These are phyloP conservation scores for Nesometra sesokonis DNA, from an alignment of 35 echinoderm and acorn worm genomes.

Conservation along the genomic window DNA sequence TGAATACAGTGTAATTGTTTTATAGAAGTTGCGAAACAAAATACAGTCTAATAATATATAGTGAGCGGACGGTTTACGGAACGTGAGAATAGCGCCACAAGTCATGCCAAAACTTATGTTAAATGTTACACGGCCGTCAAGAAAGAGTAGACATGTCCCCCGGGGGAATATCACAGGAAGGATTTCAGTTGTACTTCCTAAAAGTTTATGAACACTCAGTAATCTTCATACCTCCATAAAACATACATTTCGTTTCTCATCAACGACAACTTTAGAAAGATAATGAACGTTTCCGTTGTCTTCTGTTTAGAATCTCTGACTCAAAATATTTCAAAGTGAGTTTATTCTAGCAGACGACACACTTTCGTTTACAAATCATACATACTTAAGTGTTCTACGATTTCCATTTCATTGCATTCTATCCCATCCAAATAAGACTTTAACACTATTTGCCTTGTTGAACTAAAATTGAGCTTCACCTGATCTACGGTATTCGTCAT, in stretches of 20 bases:
- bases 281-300: background rate
- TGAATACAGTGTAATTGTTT: too few relatives aligned
- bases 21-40: too few relatives aligned
- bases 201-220: background rate
- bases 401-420: too few relatives aligned
- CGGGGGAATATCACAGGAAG: background rate
- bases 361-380: background rate
- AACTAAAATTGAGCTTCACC: too few relatives aligned
- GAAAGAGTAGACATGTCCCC: background rate
- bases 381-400: too few relatives aligned
- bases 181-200: background rate
- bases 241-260: background rate
- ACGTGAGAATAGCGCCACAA: background rate
- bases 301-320: background rate
- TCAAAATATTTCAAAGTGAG: background rate
- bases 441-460: too few relatives aligned
- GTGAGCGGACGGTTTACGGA: background rate
- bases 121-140: background rate
- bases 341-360: background rate
- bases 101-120: background rate
- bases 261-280: background rate
- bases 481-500: too few relatives aligned
- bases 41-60: background rate
- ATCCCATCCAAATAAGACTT: too few relatives aligned
- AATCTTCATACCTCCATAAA: background rate